Conservation (phyloP, 2,113 vertebrate species). For the Gila orcuttii region DNA sequence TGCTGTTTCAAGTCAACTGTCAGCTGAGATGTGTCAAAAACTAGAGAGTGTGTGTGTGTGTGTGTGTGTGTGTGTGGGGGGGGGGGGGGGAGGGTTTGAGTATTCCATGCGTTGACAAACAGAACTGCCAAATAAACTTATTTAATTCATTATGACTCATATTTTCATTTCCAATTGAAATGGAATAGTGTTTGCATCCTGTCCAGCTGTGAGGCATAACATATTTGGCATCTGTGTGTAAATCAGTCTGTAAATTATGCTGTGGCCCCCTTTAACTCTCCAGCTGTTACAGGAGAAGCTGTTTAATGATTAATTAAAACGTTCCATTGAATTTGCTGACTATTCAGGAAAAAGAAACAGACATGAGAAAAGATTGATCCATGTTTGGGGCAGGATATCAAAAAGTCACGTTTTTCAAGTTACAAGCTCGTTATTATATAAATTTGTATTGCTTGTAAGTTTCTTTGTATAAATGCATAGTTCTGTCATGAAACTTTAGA, state of each 20-base stretch:
- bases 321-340: constrained; percentile 44
- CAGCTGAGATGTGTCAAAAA: constrained; percentile 66
- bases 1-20: constrained; percentile 71
- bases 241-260: constrained; percentile 47
- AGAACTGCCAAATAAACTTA: constrained; percentile 18
- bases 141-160: constrained; percentile 26
- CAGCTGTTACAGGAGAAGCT: constrained; percentile 61
- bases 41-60: constrained; percentile 28
- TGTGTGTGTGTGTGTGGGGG: not conserved
- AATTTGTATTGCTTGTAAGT: too few species aligned
- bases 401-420: too few species aligned
- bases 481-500: too few species aligned
- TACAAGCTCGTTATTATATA: too few species aligned
- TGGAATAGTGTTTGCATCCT: not conserved
- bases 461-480: not conserved
- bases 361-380: constrained; percentile 3
- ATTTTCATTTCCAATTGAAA: constrained; percentile 23
- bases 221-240: constrained; percentile 27
- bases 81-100: not conserved
- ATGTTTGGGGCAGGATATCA: too few species aligned
- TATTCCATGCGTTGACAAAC: constrained; percentile 3
- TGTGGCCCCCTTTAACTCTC: constrained; percentile 64
- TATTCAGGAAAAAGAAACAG: constrained; percentile 23
- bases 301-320: constrained; percentile 71
- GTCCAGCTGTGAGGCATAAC: constrained; percentile 21